Evolutionary conservation across 2,888 invertebrate genomes (phyloP), one percentile per base, ranked within the genome.

Genomic region (Dioctria rufipes): DNA sequence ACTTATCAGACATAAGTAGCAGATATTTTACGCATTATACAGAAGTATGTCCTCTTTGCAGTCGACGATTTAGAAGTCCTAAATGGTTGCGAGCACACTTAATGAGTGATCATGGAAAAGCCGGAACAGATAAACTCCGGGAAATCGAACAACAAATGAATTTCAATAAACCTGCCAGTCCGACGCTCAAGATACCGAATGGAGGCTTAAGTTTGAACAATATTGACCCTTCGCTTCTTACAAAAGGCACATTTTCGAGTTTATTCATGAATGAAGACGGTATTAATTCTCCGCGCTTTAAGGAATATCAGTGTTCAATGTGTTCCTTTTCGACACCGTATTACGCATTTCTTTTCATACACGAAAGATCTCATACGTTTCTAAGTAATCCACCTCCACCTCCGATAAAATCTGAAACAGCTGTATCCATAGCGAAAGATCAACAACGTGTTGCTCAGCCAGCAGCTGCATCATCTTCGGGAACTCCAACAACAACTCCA

Each of bases 291-390:
- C 85, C 86, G 0, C 86, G 87, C 11, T 87, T 93, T 83, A 95
- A 96, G 89, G 94, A 93, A 82, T 97, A 97, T 89, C 94, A 95
- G 83, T 98, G 98, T 90, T 95, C 96, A 63, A 93, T 95, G 87
- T 98, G 98, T 88, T 94, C 95, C 80, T 98, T 97, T 88, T 94
- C 95, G 63, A 97, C 97, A 54, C 94, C 95, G 83, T 94, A 96
- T 87, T 92, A 97, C 85, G 96, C 97, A 79, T 95, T 97, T 86
- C 91, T 98, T 84, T 96, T 96, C 88, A 95, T 97, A 75, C 98
- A 98, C 90, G 97, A 98, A 88, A 93, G 96, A 85, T 95, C 96
- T 61, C 97, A 97, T 89, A 89, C 90, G 49, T 86, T 89, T 82
- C 84, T 88, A 13, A 89, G 85, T 69, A 83, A 81, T 60, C 67